A percentile compares a stretch with the other conserved stretches of the same genome.
Evolutionary conservation across 2,113 vertebrate genomes (phyloP).

Genomic region (Datnioides undecimradiatus): DNA sequence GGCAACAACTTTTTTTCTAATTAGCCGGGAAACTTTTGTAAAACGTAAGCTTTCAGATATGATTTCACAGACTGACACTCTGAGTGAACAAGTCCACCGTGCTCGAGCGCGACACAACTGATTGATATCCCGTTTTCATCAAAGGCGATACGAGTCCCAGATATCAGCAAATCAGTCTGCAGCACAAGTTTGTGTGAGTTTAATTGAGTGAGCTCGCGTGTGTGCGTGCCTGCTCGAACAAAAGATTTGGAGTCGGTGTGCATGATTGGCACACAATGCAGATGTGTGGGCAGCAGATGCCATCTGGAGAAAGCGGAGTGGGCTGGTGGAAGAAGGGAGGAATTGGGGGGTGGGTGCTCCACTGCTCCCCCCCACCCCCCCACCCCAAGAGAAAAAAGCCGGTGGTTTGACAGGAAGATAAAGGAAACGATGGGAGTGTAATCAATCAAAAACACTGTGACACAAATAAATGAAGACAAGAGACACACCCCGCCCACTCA

Average conservation of each 20-base stretch:
- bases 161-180: background rate
- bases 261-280: conserved; percentile 88
- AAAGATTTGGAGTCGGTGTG: conserved; percentile 61
- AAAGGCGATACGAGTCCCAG: background rate
- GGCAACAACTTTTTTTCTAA: background rate
- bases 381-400: conserved; percentile 76
- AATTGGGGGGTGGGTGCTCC: conserved; percentile 27
- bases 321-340: conserved; percentile 82
- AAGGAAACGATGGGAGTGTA: conserved; percentile 86
- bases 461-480: conserved; percentile 87
- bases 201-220: conserved; percentile 15
- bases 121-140: conserved; percentile 1
- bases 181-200: conserved; percentile 10
- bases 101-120: background rate
- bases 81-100: background rate
- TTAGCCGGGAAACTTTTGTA: background rate
- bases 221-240: conserved; percentile 20
- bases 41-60: background rate
- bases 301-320: conserved; percentile 86
- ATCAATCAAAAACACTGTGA: conserved; percentile 91
- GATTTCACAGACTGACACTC: background rate
- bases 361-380: conserved; percentile 4
- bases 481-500: conserved; percentile 70
- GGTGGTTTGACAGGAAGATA: conserved; percentile 88
- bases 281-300: conserved; percentile 92